Percentiles rank a stretch among this genome's conserved stretches.
Evolutionary conservation across 2,888 invertebrate species (phyloP).

Genomic region (Gymnoscelis rufifasciata): DNA sequence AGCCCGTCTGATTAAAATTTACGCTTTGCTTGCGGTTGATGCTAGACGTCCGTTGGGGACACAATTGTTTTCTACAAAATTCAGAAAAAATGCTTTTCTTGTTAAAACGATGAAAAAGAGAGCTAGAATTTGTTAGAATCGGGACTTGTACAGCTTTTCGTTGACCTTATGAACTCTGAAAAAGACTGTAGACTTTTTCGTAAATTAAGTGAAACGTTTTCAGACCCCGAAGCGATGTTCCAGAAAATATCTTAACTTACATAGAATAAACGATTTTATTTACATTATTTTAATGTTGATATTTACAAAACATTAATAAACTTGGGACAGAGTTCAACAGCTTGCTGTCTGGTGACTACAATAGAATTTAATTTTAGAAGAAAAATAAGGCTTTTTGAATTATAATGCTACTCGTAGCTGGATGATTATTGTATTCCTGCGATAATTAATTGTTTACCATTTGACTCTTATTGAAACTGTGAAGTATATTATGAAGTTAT

Average conservation of each 20-base stretch:
- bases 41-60: conserved; percentile 19
- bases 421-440: conserved; percentile 1
- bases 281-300: neutral
- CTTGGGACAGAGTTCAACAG: conserved; percentile 2
- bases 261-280: neutral
- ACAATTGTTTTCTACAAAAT: conserved; percentile 16
- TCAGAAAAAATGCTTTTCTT: neutral
- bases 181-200: too few relatives aligned
- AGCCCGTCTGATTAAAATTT: conserved; percentile 31
- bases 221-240: too few relatives aligned
- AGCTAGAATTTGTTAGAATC: neutral
- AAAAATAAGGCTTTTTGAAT: neutral
- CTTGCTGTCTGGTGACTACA: neutral
- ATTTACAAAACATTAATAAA: conserved; percentile 6
- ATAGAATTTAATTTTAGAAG: neutral
- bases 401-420: neutral
- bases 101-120: neutral
- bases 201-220: too few relatives aligned
- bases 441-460: neutral
- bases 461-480: too few relatives aligned
- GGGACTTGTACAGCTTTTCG: neutral
- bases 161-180: too few relatives aligned
- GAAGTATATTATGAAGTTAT: too few relatives aligned
- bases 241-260: too few relatives aligned
- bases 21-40: conserved; percentile 25